phyloP scores from a whole-genome alignment of 2,888 invertebrate species.

The Drosophila suboccidentalis region DNA sequence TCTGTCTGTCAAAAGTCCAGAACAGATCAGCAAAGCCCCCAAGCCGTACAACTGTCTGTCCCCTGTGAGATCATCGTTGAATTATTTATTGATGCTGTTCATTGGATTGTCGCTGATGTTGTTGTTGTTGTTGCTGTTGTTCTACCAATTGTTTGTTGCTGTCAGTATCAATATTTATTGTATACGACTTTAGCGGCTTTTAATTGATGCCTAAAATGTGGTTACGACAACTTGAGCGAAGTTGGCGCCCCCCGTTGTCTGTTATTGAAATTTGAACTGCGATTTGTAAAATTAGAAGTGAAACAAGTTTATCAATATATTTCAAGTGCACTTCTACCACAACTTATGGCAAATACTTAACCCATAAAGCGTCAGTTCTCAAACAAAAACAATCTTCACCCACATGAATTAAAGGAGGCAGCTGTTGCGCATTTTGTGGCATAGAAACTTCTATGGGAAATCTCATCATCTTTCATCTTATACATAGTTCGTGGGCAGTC shows the following conservation, averaged over 20 bases:
- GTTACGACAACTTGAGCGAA: slow-evolving; percentile 55
- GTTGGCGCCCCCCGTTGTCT: slow-evolving; percentile 49
- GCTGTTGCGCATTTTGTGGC: slow-evolving; percentile 60
- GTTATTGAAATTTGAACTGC: slow-evolving; percentile 62
- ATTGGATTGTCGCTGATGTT: slow-evolving; percentile 4
- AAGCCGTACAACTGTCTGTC: slow-evolving; percentile 65
- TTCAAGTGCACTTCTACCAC: slow-evolving; percentile 39
- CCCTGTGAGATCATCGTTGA: slow-evolving; percentile 74
- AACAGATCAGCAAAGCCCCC: slow-evolving; percentile 46
- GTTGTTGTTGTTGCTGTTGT: slow-evolving; percentile 18
- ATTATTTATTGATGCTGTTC: slow-evolving; percentile 66
- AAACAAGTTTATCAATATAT: slow-evolving; percentile 51
- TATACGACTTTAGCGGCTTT: slow-evolving; percentile 52
- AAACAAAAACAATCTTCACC: slow-evolving; percentile 32
- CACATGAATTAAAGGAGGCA: slow-evolving; percentile 42
- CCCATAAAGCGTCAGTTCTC: slow-evolving; percentile 26
- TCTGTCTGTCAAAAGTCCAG: slow-evolving; percentile 46
- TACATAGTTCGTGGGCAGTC: slow-evolving; percentile 46
- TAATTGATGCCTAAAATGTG: slow-evolving; percentile 78
- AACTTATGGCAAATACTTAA: slow-evolving; percentile 35
- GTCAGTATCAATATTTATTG: slow-evolving; percentile 62
- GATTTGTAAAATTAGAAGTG: slow-evolving; percentile 62
- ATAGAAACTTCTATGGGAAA: slow-evolving; percentile 27
- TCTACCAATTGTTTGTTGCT: slow-evolving; percentile 24
- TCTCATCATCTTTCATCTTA: slow-evolving; percentile 10